Conservation (phyloP, 2,797 vertebrate species). For the Sibirionetta formosa region DNA sequence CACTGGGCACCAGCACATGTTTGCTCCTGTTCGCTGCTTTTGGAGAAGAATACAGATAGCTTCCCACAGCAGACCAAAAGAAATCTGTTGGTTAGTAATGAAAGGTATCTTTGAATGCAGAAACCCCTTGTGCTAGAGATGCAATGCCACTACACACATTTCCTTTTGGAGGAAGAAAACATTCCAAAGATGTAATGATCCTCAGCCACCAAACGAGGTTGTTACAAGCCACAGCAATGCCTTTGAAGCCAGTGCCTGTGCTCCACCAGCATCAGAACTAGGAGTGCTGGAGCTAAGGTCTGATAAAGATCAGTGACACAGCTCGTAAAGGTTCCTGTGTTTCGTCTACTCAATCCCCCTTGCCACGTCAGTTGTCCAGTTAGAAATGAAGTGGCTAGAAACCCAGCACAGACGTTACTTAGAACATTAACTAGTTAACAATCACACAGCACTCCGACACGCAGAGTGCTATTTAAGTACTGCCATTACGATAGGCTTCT, state of each 20-base stretch:
- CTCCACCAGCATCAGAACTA: background rate
- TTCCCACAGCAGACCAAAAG: background rate
- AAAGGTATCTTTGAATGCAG: background rate
- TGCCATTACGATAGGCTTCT: background rate
- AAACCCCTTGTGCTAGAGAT: background rate
- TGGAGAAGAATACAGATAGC: fast-evolving
- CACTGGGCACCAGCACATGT: fast-evolving
- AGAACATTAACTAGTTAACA: background rate
- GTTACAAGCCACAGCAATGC: background rate
- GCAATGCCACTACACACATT: background rate
- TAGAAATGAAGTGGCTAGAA: background rate
- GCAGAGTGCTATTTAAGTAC: background rate
- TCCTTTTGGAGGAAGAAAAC: background rate
- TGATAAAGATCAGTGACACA: background rate
- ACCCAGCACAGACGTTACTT: fast-evolving
- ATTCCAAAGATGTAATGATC: background rate
- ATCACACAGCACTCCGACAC: background rate
- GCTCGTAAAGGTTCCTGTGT: background rate
- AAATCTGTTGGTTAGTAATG: background rate
- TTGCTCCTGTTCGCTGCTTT: background rate
- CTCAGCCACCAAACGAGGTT: background rate
- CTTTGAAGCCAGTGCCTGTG: background rate
- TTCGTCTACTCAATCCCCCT: background rate
- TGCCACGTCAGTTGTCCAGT: background rate
- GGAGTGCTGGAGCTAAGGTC: background rate